Base-by-base conservation (phyloP, 2,797 vertebrate genomes). In the Tauraco hartlaubi region DNA sequence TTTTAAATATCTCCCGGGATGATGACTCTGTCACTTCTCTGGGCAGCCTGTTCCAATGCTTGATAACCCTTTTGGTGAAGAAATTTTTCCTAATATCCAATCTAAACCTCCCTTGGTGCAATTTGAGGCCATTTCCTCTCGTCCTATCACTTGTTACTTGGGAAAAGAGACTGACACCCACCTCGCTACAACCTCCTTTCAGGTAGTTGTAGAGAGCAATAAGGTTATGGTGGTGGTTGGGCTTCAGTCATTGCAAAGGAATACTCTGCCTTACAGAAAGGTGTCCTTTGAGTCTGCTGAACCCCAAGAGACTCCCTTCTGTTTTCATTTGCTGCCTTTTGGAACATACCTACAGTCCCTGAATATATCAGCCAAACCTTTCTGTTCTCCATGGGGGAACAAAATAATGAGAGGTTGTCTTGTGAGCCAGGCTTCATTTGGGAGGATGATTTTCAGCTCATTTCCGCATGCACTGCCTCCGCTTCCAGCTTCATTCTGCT, bases 331-430 rank as follows among this genome's bases (percentile, higher is more conserved):
- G 22, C 54, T 85, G 55, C 15, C 29, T 71, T 85, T 85, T 85
- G 46, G 75, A 96, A 90, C 31, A 8, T 68, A 46, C 18, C 52
- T 88, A 4, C 88, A 78, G 94, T 97, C 85, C 96, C 83, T 9
- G 14, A 75, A 86, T 76, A 73, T 12, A 97, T 78, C 77, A 78
- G 15, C n/a, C 28, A 2, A 90, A 35, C 13, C 39, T 89, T 76
- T 91, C 44, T 62, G 17, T 90, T 96, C 94, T 92, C 95, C 35
- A 3, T 88, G 54, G 92, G 89, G 35, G 67, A 71, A 87, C 51
- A 93, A 96, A 94, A 96, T 96, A 96, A 97, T 96, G 89, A 96
- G 91, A 81, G 54, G 39, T 58, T 86, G 76, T 88, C 78, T 84
- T 80, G 78, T 69, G 91, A 92, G 35, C 44, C 35, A 31, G 22